Evolutionary conservation across 2,797 vertebrate genomes (phyloP), one percentile per base, ranked within the genome.

Genomic region (Salmo trutta): DNA sequence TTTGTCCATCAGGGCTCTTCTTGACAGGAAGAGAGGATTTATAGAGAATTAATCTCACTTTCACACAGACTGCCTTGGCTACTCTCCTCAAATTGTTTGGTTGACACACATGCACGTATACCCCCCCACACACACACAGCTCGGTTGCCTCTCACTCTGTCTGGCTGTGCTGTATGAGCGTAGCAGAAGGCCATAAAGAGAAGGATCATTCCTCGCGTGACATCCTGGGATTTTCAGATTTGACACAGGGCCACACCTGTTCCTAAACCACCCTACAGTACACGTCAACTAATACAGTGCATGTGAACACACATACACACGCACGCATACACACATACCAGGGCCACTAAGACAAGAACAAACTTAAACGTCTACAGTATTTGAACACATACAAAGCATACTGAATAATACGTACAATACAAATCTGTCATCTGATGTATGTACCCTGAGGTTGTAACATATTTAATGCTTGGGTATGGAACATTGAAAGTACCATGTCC

Each of bases 221-320:
- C 92, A 94, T 92, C 80, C 88, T 85, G 83, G 86, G 93, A 92
- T 95, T 94, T 94, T 90, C 87, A 85, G 91, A 95, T 95, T 95
- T 90, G 92, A 93, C 92, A 95, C 94, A 93, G 92, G 89, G 87
- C 84, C 29, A 81, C 94, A 95, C 94, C 94, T 95, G 94, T 95
- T 92, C 83, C 53, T 53, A 24, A 74, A 77, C 75, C 70, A 75
- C 74, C 73, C 79, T 29, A 84, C 41, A 47, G 41, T 47, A 47
- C 41, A 47, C 41, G 78, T 77, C 85, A 82, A 77, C 66, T 71
- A 71, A 69, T 10, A 17, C 31, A 66, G 64, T 71, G 51, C 62
- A 70, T 31, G 29, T 54, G 27, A 73, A 81, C 78, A 76, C 66
- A 59, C 76, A 66, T 53, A 29, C 77, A 81, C 79, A 83, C 73